Percentiles rank a stretch among this genome's conserved stretches.
Conservation (phyloP, 2,113 vertebrate species). For the Callipepla squamata region DNA sequence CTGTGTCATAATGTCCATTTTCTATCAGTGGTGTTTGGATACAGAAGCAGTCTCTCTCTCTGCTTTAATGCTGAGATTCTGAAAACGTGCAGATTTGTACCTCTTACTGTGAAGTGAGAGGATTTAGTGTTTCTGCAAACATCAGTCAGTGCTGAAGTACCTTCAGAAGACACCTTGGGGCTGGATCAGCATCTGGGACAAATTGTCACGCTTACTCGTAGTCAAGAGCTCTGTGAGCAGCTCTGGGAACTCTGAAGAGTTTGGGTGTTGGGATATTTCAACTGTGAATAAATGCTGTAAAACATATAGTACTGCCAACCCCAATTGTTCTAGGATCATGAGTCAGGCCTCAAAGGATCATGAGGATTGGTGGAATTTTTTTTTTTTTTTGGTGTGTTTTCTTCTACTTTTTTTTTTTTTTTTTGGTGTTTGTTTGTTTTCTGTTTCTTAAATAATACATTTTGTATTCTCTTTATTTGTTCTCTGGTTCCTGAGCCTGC, state of each 20-base stretch:
- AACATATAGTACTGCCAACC: conserved; percentile 44
- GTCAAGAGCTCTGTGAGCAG: conserved; percentile 31
- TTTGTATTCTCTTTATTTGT: conserved; percentile 59
- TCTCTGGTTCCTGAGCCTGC: conserved; percentile 51
- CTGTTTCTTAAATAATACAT: conserved; percentile 65
- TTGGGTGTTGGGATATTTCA: conserved; percentile 53
- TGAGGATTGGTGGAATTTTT: conserved; percentile 16
- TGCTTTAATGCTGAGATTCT: neutral
- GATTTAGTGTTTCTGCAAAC: conserved; percentile 46
- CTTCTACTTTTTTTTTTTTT: neutral
- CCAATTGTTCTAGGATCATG: conserved; percentile 61
- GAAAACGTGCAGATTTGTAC: conserved; percentile 6
- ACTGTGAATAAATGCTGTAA: conserved; percentile 59
- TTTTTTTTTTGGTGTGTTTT: neutral
- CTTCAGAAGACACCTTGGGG: conserved; percentile 49
- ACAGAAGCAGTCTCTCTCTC: neutral
- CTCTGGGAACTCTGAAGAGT: conserved; percentile 36
- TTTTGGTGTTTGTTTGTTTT: conserved; percentile 52
- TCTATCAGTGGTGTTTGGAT: neutral
- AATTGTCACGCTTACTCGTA: conserved; percentile 46
- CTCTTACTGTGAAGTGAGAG: neutral
- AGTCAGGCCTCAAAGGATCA: conserved; percentile 58
- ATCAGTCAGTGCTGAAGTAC: conserved; percentile 20
- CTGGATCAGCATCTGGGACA: conserved; percentile 46
- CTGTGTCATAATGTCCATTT: neutral